Base-by-base conservation (phyloP, 2,113 vertebrate species). In the Ariopsis seemanni region DNA sequence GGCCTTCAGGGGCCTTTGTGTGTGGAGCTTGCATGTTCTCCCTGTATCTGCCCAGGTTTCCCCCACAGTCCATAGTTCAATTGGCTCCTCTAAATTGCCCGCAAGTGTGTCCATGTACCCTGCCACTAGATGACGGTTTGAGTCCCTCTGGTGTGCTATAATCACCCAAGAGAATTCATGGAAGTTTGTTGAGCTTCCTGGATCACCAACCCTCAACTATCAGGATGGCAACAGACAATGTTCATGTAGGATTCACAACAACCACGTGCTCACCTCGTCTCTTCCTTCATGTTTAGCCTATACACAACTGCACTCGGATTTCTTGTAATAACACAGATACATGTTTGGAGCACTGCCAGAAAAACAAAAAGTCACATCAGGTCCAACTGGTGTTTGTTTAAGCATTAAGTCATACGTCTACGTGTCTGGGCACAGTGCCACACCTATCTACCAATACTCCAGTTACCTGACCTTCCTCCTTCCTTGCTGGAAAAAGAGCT, bases 401-500 rank as follows among this genome's bases (percentile, higher is more conserved):
- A 74, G 55, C 27, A n/a, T 53, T 65, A 22, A 30, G 85, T 58
- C 48, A 78, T 55, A 58, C 50, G 53, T 42, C 7, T 9, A 75
- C 52, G 1, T 57, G 67, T 85, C 25, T 53, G 10, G 78, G 85
- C 27, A 57, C 50, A 57, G 2, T 6, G 77, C 62, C 77, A 69
- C 50, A 48, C 48, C 85, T 69, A n/a, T 27, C 18, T 63, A 82
- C 6, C 14, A 82, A 5, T 48, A 42, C n/a, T 48, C 52, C 86
- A 63, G n/a, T 52, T 65, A 78, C 17, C 15, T 22, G 57, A 57
- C 65, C 86, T 72, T 74, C 55, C 50, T 72, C 14, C 50, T 75
- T 50, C 87, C 52, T 60, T 0, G n/a, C 18, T 30, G 91, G 91
- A 90, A 86, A 92, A 94, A 94, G 63, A 3, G 94, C 94, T 95